A percentile compares a stretch with the other conserved stretches of the same genome.
Conservation (phyloP, 2,113 vertebrate species). For the Corvus moneduloides region DNA sequence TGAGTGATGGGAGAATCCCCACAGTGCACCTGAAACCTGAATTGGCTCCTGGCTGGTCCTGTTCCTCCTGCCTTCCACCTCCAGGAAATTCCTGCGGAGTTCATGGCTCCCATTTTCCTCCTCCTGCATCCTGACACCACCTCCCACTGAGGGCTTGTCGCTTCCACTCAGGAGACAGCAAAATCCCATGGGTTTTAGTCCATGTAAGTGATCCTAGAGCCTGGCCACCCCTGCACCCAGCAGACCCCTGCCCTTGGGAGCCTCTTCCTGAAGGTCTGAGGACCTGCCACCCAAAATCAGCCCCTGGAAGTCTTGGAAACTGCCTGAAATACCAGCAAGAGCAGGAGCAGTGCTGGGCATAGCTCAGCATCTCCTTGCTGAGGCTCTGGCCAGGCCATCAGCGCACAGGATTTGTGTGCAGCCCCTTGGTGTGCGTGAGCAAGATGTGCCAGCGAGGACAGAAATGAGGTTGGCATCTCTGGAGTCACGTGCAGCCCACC, state of each 20-base stretch:
- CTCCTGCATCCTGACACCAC: not conserved
- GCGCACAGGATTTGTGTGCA: not conserved
- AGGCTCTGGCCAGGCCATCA: not conserved
- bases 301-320: not conserved
- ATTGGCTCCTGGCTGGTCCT: not conserved
- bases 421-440: not conserved
- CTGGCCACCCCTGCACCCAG: accelerated
- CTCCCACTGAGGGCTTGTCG: not conserved
- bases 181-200: not conserved
- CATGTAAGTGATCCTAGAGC: not conserved
- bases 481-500: accelerated
- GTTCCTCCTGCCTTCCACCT: not conserved
- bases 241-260: not conserved
- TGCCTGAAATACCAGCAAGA: not conserved
- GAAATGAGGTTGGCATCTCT: not conserved
- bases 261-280: not conserved
- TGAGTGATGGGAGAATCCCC: not conserved
- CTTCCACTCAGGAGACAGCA: not conserved
- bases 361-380: not conserved
- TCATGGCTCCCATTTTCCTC: not conserved
- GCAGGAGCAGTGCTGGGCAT: not conserved
- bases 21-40: not conserved
- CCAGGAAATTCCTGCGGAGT: not conserved
- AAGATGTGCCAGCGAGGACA: accelerated
- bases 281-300: not conserved